A percentile compares a stretch with the other conserved stretches of the same genome.
These are phyloP conservation scores for Caenorhabditis imperialis DNA, from an alignment of 2,888 invertebrate species.

Conservation along the genomic window DNA sequence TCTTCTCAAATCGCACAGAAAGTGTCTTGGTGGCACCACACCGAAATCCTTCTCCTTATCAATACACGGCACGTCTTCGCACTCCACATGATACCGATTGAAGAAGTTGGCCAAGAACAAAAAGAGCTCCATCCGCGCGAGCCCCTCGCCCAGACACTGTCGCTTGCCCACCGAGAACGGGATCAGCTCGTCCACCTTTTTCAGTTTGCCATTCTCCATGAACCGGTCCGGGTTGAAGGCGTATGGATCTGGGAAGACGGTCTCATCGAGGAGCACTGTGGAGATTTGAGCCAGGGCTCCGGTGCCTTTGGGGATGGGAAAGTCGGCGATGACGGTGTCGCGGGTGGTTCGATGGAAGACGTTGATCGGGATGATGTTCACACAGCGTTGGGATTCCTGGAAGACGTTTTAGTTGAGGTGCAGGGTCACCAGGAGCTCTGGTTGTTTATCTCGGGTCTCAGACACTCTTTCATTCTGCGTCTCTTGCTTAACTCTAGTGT, in stretches of 20 bases:
- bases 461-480: no score
- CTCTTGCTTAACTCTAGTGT: no score
- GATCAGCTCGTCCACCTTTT: constrained; percentile 52
- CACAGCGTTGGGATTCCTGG: constrained; percentile 48
- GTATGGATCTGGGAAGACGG: constrained; percentile 43
- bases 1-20: no score
- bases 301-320: constrained; percentile 30
- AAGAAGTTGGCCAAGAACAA: constrained; percentile 58
- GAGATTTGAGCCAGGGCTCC: constrained; percentile 52
- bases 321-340: constrained; percentile 35
- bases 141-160: constrained; percentile 57
- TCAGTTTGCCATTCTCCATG: constrained; percentile 64
- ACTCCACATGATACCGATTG: constrained; percentile 43
- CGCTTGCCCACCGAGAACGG: constrained; percentile 61
- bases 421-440: constrained; percentile 7
- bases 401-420: constrained; percentile 7
- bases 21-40: constrained; percentile 7
- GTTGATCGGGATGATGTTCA: constrained; percentile 48
- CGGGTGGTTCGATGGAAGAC: constrained; percentile 35
- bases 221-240: constrained; percentile 53
- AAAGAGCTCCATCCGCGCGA: constrained; percentile 62
- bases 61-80: constrained; percentile 7
- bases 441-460: no score
- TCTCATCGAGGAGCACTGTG: constrained; percentile 49
- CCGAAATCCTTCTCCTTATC: constrained; percentile 7